Evolutionary conservation across 2,888 invertebrate species (phyloP), one percentile per base, ranked within the genome.

Genomic region (Pheosia tremula): DNA sequence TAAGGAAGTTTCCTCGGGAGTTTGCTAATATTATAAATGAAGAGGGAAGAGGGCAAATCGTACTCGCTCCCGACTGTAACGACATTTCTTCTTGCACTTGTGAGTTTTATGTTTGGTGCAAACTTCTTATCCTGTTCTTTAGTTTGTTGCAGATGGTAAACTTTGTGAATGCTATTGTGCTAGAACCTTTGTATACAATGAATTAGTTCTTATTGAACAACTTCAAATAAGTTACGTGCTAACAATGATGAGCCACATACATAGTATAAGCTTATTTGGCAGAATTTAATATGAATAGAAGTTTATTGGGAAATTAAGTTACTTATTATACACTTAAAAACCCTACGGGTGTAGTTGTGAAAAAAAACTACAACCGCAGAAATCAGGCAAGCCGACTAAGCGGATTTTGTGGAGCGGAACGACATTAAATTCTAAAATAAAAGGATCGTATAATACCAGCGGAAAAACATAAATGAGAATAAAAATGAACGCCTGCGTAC

Each of bases 21-120:
- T 86, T 87, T 73, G 82, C 79, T 87, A 84, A 88, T 88, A 87
- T 85, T 88, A 85, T 86, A 85, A 88, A 87, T 87, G 86, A 79
- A 83, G 80, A 83, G 85, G 82, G 85, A 88, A 86, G 83, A 82
- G 78, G 80, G 72, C 72, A 80, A 84, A 83, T 83, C 74, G 66
- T 75, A 74, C 78, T 77, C 72, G 71, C 74, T 68, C 73, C 65
- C 69, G 71, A 69, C 73, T 76, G 67, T 82, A 82, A 85, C 80
- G 81, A 78, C 79, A 81, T 85, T 85, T 82, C 77, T 82, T 82
- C 77, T 75, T 73, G 76, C 77, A 75, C 66, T 77, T 68, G 63
- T 63, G 56, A 74, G 67, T 74, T 77, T 76, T 72, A 74, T 79
- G 78, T 79, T 78, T 78, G 67, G 71, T 67, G 61, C 55, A 69